Evolutionary conservation across 2,888 invertebrate genomes (phyloP), one percentile per base, ranked within the genome.

Genomic region (Pristionchus mayeri): DNA sequence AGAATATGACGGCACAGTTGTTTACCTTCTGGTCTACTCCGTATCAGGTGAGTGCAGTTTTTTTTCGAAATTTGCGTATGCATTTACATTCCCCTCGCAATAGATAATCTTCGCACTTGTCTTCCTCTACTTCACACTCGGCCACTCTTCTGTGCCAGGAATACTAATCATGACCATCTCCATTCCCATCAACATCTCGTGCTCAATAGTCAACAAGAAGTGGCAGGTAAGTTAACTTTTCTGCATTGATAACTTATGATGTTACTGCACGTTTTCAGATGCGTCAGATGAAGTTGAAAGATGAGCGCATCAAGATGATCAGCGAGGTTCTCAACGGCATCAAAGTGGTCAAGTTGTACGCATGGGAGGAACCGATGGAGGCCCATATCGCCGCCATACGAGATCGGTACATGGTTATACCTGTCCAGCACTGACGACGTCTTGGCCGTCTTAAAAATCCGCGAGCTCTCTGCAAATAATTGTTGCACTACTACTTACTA

Each of bases 81-180:
- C 21, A 13, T 11, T 48, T 7, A n/a, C 6, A 9, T 13, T 57
- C 27, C 34, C 24, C n/a, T 18, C n/a, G 3, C 4, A 30, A 37
- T 85, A 90, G 90, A 92, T 92, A 30, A 87, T 87, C 24, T 85
- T 92, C 34, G 90, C 91, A 9, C 86, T 92, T 16, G 87, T 90
- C 75, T 94, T 94, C 87, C 93, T 94, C 52, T 94, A 93, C 93
- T 87, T 92, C 88, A 93, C 94, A 67, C 90, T 94, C 88, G 95
- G 95, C 1, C 95, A 96, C 0, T 96, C 97, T 0, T 97, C 97
- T 0, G 93, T 98, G 18, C 97, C 98, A 52, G 97, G 97, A 21
- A 94, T 98, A 79, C 96, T 96, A 2, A 96, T 98, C 67, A 97
- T 98, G 97, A 95, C 98, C 67, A 95, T 98, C 83, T 95, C 98